phyloP scores from a whole-genome alignment of 2,113 vertebrate species.

The Uria lomvia region DNA sequence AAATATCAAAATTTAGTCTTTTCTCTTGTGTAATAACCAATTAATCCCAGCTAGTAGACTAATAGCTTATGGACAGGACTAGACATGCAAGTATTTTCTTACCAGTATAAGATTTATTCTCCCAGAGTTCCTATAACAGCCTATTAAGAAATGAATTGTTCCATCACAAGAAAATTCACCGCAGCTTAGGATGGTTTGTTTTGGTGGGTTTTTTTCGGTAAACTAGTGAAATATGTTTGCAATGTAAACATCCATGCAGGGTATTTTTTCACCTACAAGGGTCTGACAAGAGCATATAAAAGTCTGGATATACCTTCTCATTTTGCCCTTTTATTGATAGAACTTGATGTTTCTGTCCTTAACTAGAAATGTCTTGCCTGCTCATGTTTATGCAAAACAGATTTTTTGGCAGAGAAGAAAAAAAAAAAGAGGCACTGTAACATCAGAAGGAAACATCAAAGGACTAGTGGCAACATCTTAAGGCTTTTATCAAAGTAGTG shows the following conservation, averaged over 20 bases:
- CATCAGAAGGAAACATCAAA: slow-evolving; percentile 82
- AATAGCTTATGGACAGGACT: background rate
- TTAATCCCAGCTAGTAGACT: background rate
- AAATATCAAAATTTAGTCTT: background rate
- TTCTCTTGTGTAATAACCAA: background rate
- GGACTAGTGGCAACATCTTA: slow-evolving; percentile 74
- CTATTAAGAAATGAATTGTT: background rate
- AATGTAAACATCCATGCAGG: background rate
- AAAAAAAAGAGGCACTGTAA: slow-evolving; percentile 60
- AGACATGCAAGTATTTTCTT: background rate
- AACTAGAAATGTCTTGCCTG: slow-evolving; percentile 64
- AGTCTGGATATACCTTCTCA: background rate
- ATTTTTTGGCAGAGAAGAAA: slow-evolving; percentile 49
- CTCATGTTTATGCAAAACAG: slow-evolving; percentile 77
- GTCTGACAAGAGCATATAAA: background rate
- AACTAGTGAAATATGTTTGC: background rate
- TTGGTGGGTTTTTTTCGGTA: background rate
- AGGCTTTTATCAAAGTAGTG: slow-evolving; percentile 80
- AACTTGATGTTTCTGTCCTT: slow-evolving; percentile 63
- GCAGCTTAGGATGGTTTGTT: background rate
- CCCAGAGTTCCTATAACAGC: background rate
- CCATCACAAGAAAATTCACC: background rate
- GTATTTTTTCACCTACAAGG: background rate
- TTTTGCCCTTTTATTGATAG: slow-evolving; percentile 56
- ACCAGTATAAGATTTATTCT: background rate